phyloP scores from a whole-genome alignment of 2,113 vertebrate species.

The Bos taurus region ARS-UCD2.0 NC_037336.1:350001-350500 shows the following conservation, averaged over 20 bases:
- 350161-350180: neutral
- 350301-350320: neutral
- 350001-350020: neutral
- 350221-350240: neutral
- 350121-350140: neutral
- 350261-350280: neutral
- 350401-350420: neutral
- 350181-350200: neutral
- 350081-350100: neutral
- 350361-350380: neutral
- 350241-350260: neutral
- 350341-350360: constrained; percentile 1
- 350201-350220: neutral
- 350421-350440: neutral
- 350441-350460: constrained; percentile 7
- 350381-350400: neutral
- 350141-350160: neutral
- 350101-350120: neutral
- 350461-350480: neutral
- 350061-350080: neutral
- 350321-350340: neutral
- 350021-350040: neutral
- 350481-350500: neutral
- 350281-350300: neutral
- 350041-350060: neutral